Conservation (phyloP, 2,797 vertebrate species). For the Parotocinclus haroldoi region DNA sequence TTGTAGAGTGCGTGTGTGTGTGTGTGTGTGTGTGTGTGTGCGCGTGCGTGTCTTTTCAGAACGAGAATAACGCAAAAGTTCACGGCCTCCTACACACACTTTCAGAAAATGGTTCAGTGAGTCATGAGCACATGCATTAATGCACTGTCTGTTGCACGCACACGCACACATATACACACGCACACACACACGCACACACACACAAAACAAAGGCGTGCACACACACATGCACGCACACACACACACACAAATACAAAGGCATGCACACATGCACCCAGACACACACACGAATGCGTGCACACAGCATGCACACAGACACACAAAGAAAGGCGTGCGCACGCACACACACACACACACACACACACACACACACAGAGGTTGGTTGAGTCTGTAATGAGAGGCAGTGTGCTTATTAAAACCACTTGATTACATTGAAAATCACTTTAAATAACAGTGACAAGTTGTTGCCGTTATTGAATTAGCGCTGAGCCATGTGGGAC, state of each 20-base stretch:
- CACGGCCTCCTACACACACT: conserved; percentile 27
- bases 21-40: conserved; percentile 4
- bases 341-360: conserved; percentile 35
- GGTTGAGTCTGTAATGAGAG: conserved; percentile 70
- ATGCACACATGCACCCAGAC: too few relatives aligned
- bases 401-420: conserved; percentile 72
- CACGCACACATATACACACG: conserved; percentile 27
- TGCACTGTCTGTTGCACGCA: conserved; percentile 10
- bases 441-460: conserved; percentile 52
- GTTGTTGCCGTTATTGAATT: conserved; percentile 64
- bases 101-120: conserved; percentile 38
- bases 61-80: conserved; percentile 41
- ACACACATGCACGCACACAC: too few relatives aligned
- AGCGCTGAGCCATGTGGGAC: conserved; percentile 48
- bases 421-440: conserved; percentile 68
- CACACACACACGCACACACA: conserved; percentile 18
- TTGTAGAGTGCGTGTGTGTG: conserved; percentile 2
- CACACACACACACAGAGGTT: conserved; percentile 54
- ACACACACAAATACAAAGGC: too few relatives aligned
- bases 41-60: conserved; percentile 18
- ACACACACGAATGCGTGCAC: too few relatives aligned
- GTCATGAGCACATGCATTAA: conserved; percentile 35
- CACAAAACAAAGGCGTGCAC: too few relatives aligned
- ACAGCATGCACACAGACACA: too few relatives aligned
- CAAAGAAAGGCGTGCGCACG: too few relatives aligned